Percentiles rank a stretch among this genome's conserved stretches.
Evolutionary conservation across 2,113 vertebrate genomes (phyloP).

Genomic region (Corvus cornix): DNA sequence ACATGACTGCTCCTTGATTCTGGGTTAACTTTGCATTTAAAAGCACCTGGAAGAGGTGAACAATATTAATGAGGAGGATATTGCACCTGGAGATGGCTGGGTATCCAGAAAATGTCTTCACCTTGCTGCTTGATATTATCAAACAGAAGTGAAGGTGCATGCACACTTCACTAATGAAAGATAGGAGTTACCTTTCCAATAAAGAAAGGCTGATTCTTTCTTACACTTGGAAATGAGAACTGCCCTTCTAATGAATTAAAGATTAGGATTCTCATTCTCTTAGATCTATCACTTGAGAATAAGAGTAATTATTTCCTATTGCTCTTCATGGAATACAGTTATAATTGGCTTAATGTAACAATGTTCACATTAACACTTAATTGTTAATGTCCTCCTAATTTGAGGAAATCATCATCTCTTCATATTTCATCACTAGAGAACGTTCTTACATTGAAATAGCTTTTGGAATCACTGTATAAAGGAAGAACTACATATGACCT

Average conservation of each 20-base stretch:
- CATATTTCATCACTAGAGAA: constrained; percentile 68
- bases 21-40: background rate
- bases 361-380: constrained; percentile 74
- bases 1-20: background rate
- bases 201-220: background rate
- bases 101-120: background rate
- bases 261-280: constrained; percentile 68
- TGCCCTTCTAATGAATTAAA: constrained; percentile 68
- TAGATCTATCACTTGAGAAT: constrained; percentile 75
- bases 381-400: constrained; percentile 76
- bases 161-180: background rate
- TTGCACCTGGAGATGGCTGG: background rate
- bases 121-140: background rate
- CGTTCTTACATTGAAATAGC: constrained; percentile 33
- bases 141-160: background rate
- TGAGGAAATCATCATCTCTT: constrained; percentile 68
- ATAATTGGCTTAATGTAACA: constrained; percentile 75
- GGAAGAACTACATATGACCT: background rate
- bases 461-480: background rate
- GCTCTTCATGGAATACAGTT: constrained; percentile 75
- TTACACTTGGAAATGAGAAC: constrained; percentile 9
- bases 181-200: background rate
- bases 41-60: background rate
- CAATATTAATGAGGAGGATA: background rate
- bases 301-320: constrained; percentile 79